phyloP scores from a whole-genome alignment of 2,888 invertebrate species.

The Drosophila imparisetae region DNA sequence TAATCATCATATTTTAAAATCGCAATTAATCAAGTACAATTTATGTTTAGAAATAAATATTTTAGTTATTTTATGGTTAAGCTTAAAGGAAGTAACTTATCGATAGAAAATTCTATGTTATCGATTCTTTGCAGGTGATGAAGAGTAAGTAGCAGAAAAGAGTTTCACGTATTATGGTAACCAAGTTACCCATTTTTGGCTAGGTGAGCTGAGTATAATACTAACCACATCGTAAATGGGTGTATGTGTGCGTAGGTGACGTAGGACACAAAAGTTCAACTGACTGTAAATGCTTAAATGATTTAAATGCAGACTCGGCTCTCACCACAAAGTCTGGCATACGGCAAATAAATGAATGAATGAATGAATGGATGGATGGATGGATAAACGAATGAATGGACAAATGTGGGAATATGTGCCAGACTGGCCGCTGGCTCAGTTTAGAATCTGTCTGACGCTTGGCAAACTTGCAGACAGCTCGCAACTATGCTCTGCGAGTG shows the following conservation, averaged over 20 bases:
- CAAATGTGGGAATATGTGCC: constrained; percentile 18
- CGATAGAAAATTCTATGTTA: not conserved
- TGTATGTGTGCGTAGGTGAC: constrained; percentile 10
- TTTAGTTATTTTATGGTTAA: not conserved
- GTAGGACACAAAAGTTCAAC: constrained; percentile 71
- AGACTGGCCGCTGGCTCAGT: constrained; percentile 39
- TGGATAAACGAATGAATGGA: constrained; percentile 3
- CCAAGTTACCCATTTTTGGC: not conserved
- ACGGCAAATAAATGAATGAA: constrained; percentile 19
- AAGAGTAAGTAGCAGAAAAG: not conserved
- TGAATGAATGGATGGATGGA: constrained; percentile 17
- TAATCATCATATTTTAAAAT: not conserved
- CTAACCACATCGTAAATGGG: constrained; percentile 1
- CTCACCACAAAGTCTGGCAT: constrained; percentile 57
- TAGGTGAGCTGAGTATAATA: not conserved
- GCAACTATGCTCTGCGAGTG: constrained; percentile 1
- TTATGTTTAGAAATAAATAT: not conserved
- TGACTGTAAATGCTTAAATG: constrained; percentile 79
- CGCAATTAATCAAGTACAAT: not conserved
- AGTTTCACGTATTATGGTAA: not conserved
- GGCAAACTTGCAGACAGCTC: constrained; percentile 10
- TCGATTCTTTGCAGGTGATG: not conserved
- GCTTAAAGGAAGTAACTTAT: not conserved
- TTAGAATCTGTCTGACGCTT: constrained; percentile 9
- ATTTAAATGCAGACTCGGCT: constrained; percentile 72